These are phyloP conservation scores for Thalassoma bifasciatum DNA, from an alignment of 2,113 vertebrate genomes.

Conservation along the genomic window DNA sequence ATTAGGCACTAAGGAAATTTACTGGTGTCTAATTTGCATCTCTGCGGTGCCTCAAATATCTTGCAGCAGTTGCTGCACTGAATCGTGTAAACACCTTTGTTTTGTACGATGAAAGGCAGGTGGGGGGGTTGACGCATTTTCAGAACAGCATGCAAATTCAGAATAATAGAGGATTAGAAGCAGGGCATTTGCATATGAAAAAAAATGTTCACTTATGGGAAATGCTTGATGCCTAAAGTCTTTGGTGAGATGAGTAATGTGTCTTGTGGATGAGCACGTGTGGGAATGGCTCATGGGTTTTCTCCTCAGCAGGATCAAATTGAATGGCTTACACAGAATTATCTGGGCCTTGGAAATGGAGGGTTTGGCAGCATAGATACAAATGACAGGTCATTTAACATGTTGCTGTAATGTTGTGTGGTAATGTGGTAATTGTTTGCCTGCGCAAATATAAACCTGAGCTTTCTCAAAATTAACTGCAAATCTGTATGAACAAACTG, in stretches of 20 bases:
- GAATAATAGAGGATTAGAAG: constrained; percentile 70
- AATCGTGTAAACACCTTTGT: constrained; percentile 72
- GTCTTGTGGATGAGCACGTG: constrained; percentile 56
- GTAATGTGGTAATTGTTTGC: constrained; percentile 56
- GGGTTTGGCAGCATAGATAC: constrained; percentile 47
- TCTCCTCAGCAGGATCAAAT: constrained; percentile 51
- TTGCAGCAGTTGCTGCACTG: constrained; percentile 56
- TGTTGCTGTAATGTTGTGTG: constrained; percentile 28
- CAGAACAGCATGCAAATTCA: constrained; percentile 66
- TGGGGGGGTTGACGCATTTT: constrained; percentile 45
- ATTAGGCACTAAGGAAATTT: constrained; percentile 62
- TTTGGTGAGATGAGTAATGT: constrained; percentile 59
- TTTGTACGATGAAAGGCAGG: constrained; percentile 69
- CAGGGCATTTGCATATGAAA: constrained; percentile 79
- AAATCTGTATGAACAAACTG: constrained; percentile 60
- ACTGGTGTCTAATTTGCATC: constrained; percentile 73
- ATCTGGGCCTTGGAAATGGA: constrained; percentile 46
- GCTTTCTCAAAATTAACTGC: constrained; percentile 29
- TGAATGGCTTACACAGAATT: constrained; percentile 69
- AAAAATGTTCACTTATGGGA: constrained; percentile 61
- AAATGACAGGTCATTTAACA: constrained; percentile 60
- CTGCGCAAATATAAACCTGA: constrained; percentile 58
- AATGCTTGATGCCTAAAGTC: constrained; percentile 50
- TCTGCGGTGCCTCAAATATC: constrained; percentile 56
- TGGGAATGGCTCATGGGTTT: constrained; percentile 46